Percentiles rank a stretch among this genome's conserved stretches.
Evolutionary conservation across 2,113 vertebrate species (phyloP).

Genomic region (Grallaria varia): DNA sequence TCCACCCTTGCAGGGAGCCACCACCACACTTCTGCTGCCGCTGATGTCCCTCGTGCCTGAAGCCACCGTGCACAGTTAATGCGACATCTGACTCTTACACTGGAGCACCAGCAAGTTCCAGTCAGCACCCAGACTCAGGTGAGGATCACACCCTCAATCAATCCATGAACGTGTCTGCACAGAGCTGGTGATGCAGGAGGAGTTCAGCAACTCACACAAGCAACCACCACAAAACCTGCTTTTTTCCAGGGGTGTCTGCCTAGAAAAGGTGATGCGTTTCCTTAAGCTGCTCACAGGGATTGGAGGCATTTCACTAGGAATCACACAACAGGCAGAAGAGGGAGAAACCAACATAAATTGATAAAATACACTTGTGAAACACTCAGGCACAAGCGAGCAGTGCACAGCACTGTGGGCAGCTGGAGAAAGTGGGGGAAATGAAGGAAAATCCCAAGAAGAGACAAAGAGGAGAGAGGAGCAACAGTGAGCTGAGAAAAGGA

Average conservation of each 20-base stretch:
- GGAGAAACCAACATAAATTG: rapidly evolving
- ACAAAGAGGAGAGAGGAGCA: neutral
- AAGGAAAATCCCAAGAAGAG: neutral
- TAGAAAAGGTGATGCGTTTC: neutral
- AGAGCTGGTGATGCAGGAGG: neutral
- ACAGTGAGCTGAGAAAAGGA: neutral
- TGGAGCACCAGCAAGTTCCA: neutral
- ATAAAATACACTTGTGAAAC: neutral
- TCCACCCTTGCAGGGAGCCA: neutral
- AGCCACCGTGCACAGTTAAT: rapidly evolving
- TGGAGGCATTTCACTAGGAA: neutral
- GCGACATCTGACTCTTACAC: neutral
- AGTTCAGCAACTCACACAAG: neutral
- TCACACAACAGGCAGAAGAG: neutral
- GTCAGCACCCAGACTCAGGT: neutral
- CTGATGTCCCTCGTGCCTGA: neutral
- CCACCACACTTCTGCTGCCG: neutral
- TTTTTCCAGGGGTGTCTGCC: neutral
- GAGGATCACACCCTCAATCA: neutral
- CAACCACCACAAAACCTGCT: neutral
- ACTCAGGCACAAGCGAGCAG: rapidly evolving
- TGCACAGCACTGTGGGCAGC: neutral
- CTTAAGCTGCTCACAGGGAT: neutral
- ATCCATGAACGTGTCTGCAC: rapidly evolving
- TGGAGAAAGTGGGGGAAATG: rapidly evolving